Conservation (phyloP, 2,113 vertebrate genomes). For the Aegotheles bennettii region DNA sequence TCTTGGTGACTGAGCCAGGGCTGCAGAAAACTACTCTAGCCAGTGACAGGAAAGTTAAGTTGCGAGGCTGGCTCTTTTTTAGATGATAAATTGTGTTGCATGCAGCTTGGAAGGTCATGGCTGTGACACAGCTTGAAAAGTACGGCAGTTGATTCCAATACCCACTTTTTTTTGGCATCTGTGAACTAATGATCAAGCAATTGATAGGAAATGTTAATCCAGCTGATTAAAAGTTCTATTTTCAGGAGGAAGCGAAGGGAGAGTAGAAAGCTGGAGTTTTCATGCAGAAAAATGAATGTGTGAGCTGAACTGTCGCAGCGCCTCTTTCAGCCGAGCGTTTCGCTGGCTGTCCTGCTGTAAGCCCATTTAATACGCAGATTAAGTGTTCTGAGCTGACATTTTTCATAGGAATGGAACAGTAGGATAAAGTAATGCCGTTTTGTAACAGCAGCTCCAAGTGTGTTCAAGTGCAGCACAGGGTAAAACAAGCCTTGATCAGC, state of each 20-base stretch:
- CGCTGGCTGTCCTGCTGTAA: neutral
- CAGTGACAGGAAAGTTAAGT: neutral
- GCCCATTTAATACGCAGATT: neutral
- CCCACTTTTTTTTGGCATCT: neutral
- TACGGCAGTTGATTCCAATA: neutral
- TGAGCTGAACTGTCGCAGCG: neutral
- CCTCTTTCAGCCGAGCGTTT: fast-evolving
- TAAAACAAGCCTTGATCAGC: neutral
- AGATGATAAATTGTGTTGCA: neutral
- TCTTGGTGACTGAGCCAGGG: neutral
- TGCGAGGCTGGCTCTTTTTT: neutral
- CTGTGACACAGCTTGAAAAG: neutral
- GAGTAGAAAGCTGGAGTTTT: neutral
- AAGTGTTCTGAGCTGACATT: neutral
- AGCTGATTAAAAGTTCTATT: neutral
- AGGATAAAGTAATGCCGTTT: neutral
- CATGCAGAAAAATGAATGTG: neutral
- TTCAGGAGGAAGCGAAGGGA: neutral
- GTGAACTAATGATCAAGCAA: neutral
- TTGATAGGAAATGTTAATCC: neutral
- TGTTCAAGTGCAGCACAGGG: neutral
- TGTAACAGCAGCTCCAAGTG: neutral
- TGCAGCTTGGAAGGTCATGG: neutral
- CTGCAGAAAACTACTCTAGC: neutral
- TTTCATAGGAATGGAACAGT: neutral